phyloP scores from a whole-genome alignment of 2,797 vertebrate genomes.

The Hemibagrus guttatus region DNA sequence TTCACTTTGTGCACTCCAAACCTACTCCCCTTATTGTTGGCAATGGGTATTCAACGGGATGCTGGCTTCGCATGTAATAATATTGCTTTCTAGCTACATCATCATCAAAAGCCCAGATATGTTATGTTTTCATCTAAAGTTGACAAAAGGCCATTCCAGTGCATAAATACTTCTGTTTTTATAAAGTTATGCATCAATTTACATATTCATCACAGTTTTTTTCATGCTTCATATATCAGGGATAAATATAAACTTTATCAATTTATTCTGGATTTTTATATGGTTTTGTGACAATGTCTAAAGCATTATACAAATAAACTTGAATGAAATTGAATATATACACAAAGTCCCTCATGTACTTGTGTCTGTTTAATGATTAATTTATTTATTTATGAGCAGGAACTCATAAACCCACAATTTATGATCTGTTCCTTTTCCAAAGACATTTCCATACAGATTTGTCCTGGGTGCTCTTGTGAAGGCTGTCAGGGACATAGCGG shows the following conservation, averaged over 20 bases:
- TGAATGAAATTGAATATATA: constrained; percentile 35
- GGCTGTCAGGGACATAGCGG: constrained; percentile 52
- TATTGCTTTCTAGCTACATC: constrained; percentile 51
- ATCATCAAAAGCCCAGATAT: constrained; percentile 65
- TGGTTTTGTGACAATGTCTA: no score
- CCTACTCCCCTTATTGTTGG: constrained; percentile 46
- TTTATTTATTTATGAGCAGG: constrained; percentile 65
- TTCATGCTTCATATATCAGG: constrained; percentile 16
- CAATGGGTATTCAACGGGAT: constrained; percentile 46
- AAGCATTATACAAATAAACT: no score
- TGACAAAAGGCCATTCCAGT: constrained; percentile 65
- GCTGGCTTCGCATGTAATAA: constrained; percentile 50
- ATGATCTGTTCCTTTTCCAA: constrained; percentile 61
- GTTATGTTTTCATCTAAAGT: constrained; percentile 64
- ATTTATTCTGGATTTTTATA: no score
- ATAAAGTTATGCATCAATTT: constrained; percentile 63
- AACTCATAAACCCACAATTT: constrained; percentile 29
- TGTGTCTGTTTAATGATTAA: constrained; percentile 65
- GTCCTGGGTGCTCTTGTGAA: constrained; percentile 43
- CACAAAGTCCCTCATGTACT: constrained; percentile 38
- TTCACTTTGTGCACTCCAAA: constrained; percentile 23
- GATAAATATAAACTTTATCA: no score
- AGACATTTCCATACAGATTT: constrained; percentile 73
- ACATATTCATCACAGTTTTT: constrained; percentile 67
- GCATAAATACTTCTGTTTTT: constrained; percentile 57